phyloP scores from a whole-genome alignment of 2,888 invertebrate genomes.

The Colostygia pectinataria region DNA sequence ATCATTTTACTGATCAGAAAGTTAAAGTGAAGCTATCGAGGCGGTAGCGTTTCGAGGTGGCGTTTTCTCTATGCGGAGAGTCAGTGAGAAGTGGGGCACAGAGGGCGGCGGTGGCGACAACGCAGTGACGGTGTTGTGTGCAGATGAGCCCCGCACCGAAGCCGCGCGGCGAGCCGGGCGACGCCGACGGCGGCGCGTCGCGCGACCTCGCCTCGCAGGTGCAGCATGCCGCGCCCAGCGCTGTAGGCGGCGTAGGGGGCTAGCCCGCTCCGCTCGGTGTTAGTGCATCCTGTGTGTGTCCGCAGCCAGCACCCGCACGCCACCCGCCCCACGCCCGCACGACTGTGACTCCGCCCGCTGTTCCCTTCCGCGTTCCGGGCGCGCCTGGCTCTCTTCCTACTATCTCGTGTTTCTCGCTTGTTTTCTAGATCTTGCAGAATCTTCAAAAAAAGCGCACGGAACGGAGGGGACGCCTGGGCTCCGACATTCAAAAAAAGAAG shows the following conservation, averaged over 20 bases:
- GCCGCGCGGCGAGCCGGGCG: constrained; percentile 73
- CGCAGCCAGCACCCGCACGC: constrained; percentile 56
- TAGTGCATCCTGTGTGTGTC: constrained; percentile 74
- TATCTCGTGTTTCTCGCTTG: constrained; percentile 94
- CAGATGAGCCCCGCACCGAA: constrained; percentile 80
- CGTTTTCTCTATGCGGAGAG: constrained; percentile 64
- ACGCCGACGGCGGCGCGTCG: constrained; percentile 67
- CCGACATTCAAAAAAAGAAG: constrained; percentile 96
- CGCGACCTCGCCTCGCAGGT: constrained; percentile 80
- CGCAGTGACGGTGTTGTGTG: constrained; percentile 79
- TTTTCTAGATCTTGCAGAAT: constrained; percentile 99
- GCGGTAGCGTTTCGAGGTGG: constrained; percentile 30
- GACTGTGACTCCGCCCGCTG: constrained; percentile 63
- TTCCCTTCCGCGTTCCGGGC: constrained; percentile 67
- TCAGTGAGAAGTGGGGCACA: constrained; percentile 80
- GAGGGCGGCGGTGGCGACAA: constrained; percentile 69
- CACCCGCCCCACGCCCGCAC: constrained; percentile 62
- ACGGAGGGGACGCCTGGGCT: constrained; percentile 98
- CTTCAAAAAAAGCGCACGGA: constrained; percentile 99
- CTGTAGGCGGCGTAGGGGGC: constrained; percentile 67
- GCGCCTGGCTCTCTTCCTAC: constrained; percentile 86
- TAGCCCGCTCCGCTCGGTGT: constrained; percentile 77
- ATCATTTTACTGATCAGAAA: constrained; percentile 31
- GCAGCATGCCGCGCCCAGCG: constrained; percentile 66
- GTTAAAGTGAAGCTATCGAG: constrained; percentile 25